Evolutionary conservation across 2,888 invertebrate species (phyloP), one percentile per base, ranked within the genome.

Genomic region (Rotaria sp.): DNA sequence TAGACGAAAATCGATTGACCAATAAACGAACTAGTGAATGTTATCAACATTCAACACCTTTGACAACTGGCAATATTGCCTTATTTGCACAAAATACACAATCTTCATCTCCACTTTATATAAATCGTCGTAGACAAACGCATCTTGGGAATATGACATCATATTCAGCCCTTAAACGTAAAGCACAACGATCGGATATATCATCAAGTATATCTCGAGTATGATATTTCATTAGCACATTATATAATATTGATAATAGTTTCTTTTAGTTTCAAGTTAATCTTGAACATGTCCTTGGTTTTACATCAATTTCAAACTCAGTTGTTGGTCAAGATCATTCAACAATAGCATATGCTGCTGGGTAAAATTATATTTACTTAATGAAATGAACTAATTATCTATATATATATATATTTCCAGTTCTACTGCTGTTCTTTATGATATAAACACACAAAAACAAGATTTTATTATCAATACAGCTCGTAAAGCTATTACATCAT

Each of bases 401-500:
- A 38, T n/a, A 24, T 74, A 7, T 38, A 30, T 35, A 10, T 41
- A 10, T 80, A 11, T n/a, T 45, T 45, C 8, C 26, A 80, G 80
- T 80, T 80, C 80, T 18, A 45, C 80, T 41, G 59, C 75, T 35
- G 85, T 86, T 30, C 84, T 86, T 35, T 86, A 86, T 41, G 41
- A 86, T 86, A 41, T 57, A 48, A 55, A 52, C 26, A 74, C 35
- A 48, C 38, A 45, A n/a, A 52, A 41, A 91, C 94, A 94, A 90
- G 92, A 93, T 88, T 88, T 87, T 18, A 96, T 96, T 92, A 94
- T 97, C 89, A 97, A 96, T 92, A 93, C 94, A 88, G 94, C 94
- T 88, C 93, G 95, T 90, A 97, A 97, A 92, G 95, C 96, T 87
- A 94, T 97, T 90, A 96, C 96, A 75, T 95, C 96, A 87, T 93